Conservation (phyloP, 2,888 invertebrate genomes). For the Oeneis ivallda region DNA sequence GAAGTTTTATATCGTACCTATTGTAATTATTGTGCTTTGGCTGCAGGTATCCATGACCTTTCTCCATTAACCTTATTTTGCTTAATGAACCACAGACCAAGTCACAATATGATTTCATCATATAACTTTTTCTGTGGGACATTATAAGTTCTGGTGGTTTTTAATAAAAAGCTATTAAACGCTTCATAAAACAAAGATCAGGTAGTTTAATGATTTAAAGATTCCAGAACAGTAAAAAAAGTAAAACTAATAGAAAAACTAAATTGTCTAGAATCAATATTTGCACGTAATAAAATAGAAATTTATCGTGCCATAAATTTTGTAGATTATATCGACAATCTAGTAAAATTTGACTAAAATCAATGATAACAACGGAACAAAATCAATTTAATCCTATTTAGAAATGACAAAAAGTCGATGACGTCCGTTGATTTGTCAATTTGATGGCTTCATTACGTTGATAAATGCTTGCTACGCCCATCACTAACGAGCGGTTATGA, state of each 20-base stretch:
- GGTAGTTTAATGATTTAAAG: neutral
- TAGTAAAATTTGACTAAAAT: neutral
- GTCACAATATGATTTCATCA: too few species aligned
- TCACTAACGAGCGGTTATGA: slow-evolving; percentile 36
- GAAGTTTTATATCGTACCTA: too few species aligned
- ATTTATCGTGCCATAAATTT: slow-evolving; percentile 22
- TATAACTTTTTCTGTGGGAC: too few species aligned
- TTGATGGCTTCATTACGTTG: slow-evolving; percentile 35
- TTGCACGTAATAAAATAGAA: slow-evolving; percentile 27
- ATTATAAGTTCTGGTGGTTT: too few species aligned
- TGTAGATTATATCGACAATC: neutral
- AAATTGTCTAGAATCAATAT: slow-evolving; percentile 13
- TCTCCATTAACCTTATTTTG: too few species aligned
- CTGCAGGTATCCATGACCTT: too few species aligned
- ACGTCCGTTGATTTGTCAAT: slow-evolving; percentile 27
- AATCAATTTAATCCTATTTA: slow-evolving; percentile 31
- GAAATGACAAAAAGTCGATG: slow-evolving; percentile 15
- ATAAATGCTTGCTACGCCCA: slow-evolving; percentile 20
- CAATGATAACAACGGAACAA: slow-evolving; percentile 9
- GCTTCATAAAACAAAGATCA: neutral
- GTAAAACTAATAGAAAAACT: neutral
- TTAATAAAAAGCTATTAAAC: too few species aligned
- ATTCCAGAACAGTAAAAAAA: neutral
- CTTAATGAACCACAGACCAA: too few species aligned
- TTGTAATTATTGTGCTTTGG: too few species aligned